phyloP scores from a whole-genome alignment of 1,140 invertebrate species.

The Lepidurus packardi region DNA sequence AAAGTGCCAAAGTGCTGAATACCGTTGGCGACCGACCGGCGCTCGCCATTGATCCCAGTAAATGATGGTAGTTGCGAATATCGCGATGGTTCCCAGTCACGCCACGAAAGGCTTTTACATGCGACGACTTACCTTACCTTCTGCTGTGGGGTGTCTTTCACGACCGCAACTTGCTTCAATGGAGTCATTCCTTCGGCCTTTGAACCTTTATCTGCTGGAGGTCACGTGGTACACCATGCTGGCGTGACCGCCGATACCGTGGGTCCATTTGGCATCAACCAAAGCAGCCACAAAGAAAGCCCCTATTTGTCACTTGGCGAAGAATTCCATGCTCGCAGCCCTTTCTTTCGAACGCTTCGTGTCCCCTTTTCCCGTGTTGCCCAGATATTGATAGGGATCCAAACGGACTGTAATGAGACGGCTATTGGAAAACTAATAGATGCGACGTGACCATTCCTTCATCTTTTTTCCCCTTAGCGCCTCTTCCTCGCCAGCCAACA shows the following conservation, averaged over 20 bases:
- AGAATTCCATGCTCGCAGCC: background rate
- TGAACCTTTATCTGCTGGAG: background rate
- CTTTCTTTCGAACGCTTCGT: background rate
- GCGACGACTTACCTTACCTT: background rate
- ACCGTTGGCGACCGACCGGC: background rate
- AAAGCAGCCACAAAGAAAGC: conserved; percentile 7
- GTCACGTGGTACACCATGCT: background rate
- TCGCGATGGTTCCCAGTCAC: background rate
- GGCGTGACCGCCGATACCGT: background rate
- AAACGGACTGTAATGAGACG: conserved; percentile 11
- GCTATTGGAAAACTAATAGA: conserved; percentile 16
- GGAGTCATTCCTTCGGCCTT: background rate
- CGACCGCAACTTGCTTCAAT: background rate
- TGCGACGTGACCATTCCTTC: background rate
- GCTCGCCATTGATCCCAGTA: background rate
- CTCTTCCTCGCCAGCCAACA: too few relatives aligned
- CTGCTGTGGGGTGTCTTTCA: background rate
- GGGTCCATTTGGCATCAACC: background rate
- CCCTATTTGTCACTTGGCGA: background rate
- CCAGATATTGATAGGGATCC: background rate
- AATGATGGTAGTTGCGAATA: conserved; percentile 3
- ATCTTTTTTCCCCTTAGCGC: background rate
- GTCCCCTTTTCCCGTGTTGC: background rate
- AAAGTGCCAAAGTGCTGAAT: background rate
- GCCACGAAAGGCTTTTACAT: background rate